Evolutionary conservation across 2,888 invertebrate species (phyloP).

Genomic region (Drosophila suboccidentalis): DNA sequence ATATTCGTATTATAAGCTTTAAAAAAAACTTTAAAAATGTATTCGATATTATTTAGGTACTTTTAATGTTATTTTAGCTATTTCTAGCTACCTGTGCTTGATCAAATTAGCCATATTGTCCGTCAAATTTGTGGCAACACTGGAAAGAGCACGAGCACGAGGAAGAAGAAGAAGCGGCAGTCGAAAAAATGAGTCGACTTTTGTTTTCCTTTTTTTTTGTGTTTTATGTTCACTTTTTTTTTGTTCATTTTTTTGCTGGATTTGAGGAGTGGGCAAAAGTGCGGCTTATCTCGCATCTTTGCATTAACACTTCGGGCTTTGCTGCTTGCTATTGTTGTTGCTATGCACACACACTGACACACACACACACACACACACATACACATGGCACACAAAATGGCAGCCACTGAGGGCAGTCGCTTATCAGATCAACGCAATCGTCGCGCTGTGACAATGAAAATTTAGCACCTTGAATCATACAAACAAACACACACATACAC

Average conservation of each 20-base stretch:
- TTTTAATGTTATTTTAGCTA: not conserved
- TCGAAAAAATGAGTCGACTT: conserved; percentile 24
- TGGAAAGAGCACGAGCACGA: not conserved
- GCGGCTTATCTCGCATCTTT: conserved; percentile 74
- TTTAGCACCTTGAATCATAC: conserved; percentile 59
- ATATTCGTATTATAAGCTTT: no score
- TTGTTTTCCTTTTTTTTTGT: not conserved
- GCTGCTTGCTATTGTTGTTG: conserved; percentile 54
- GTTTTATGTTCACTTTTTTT: conserved; percentile 1
- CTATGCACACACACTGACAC: conserved; percentile 23
- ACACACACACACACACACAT: conserved; percentile 13
- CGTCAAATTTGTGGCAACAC: not conserved
- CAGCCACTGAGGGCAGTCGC: conserved; percentile 51
- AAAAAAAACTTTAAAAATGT: not conserved
- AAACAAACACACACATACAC: conserved; percentile 17
- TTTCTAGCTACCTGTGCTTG: not conserved
- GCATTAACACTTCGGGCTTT: conserved; percentile 73
- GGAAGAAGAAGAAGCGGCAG: conserved; percentile 20
- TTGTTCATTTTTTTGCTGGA: conserved; percentile 7
- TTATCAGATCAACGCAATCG: conserved; percentile 64
- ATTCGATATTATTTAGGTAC: not conserved
- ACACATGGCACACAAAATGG: conserved; percentile 69
- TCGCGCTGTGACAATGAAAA: conserved; percentile 59
- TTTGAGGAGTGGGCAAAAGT: conserved; percentile 45
- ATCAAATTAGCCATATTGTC: not conserved